Percentiles rank a stretch among this genome's conserved stretches.
Evolutionary conservation across 2,797 vertebrate species (phyloP).

Genomic region (Peromyscus aztecus): DNA sequence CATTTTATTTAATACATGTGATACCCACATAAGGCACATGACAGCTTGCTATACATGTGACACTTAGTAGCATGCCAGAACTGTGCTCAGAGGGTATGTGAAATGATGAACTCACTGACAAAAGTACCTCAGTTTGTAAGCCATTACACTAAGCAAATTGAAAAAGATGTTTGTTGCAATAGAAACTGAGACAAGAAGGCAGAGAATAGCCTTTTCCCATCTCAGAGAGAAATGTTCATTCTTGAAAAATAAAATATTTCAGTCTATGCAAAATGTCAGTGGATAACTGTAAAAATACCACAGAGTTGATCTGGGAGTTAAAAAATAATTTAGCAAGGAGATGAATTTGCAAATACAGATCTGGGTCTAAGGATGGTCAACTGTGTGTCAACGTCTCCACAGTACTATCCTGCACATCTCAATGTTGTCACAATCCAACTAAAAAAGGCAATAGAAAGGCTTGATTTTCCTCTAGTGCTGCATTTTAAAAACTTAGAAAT

Average conservation of each 20-base stretch:
- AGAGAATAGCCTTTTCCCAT: fast-evolving
- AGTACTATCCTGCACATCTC: neutral
- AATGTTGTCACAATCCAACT: neutral
- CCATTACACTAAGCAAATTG: neutral
- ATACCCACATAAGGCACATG: neutral
- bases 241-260: neutral
- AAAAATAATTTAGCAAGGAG: neutral
- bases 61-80: neutral
- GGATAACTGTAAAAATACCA: neutral
- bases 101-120: neutral
- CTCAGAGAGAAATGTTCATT: neutral
- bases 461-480: neutral
- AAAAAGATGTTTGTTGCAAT: neutral
- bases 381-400: neutral
- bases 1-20: neutral
- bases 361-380: neutral
- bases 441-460: neutral
- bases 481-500: neutral
- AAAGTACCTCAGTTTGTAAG: neutral
- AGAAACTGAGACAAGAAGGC: neutral
- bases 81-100: fast-evolving
- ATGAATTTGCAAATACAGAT: neutral
- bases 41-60: neutral
- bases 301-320: neutral
- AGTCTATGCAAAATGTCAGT: neutral